Evolutionary conservation across 2,113 vertebrate species (phyloP).

Genomic region (Silurus glanis): DNA sequence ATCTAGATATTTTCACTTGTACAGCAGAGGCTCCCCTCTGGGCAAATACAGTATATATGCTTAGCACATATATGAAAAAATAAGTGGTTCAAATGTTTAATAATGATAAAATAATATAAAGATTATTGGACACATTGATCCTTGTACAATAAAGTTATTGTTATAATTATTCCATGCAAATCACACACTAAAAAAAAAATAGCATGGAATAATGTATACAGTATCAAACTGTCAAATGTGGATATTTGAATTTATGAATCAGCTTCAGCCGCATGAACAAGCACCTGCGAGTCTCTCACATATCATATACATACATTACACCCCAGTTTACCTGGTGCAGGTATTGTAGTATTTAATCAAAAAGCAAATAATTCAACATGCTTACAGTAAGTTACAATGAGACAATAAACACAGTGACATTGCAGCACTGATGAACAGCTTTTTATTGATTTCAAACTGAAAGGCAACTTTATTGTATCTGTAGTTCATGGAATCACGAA

Average conservation of each 20-base stretch:
- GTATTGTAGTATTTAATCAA: not conserved
- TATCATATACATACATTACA: not conserved
- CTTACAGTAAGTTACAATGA: too few species aligned
- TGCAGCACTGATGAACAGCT: not conserved
- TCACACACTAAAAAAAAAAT: not conserved
- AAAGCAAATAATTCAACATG: not conserved
- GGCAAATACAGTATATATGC: not conserved
- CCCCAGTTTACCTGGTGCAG: not conserved
- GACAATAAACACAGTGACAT: too few species aligned
- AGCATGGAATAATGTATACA: not conserved
- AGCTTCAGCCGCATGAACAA: not conserved
- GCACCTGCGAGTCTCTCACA: not conserved
- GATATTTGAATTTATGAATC: not conserved
- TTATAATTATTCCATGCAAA: not conserved
- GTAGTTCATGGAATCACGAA: not conserved
- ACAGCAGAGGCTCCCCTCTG: conserved; percentile 28
- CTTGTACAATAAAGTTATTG: not conserved
- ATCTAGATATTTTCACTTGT: not conserved
- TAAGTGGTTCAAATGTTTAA: conserved; percentile 6
- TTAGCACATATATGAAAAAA: not conserved
- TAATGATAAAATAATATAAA: conserved; percentile 16
- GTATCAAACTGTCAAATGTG: not conserved
- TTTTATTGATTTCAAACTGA: not conserved
- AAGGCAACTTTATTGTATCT: not conserved
- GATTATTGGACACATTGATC: conserved; percentile 6